Evolutionary conservation across 2,113 vertebrate genomes (phyloP).

Genomic region (Mixornis gularis): DNA sequence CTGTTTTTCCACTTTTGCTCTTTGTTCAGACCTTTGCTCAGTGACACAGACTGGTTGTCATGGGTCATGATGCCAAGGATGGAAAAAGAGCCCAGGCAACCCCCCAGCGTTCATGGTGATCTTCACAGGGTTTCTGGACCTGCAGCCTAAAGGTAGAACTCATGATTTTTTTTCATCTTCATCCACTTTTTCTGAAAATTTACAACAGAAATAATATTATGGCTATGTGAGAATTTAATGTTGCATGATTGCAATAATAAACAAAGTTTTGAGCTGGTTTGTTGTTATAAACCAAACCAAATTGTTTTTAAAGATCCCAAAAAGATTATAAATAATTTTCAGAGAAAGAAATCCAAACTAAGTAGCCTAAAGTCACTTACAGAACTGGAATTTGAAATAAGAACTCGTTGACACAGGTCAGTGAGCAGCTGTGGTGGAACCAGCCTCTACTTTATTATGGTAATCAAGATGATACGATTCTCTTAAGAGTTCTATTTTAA

Average conservation of each 20-base stretch:
- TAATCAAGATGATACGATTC: constrained; percentile 8
- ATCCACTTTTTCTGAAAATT: not conserved
- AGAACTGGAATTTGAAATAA: not conserved
- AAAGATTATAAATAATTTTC: not conserved
- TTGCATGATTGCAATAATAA: not conserved
- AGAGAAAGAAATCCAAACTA: not conserved
- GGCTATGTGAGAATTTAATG: not conserved
- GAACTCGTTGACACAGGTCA: not conserved
- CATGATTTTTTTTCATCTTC: not conserved
- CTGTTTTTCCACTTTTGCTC: not conserved
- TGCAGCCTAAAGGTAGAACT: not conserved
- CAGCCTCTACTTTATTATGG: not conserved
- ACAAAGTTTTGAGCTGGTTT: not conserved
- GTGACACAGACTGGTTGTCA: not conserved
- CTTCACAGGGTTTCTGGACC: not conserved
- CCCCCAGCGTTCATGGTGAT: not conserved
- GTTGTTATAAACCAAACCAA: not conserved
- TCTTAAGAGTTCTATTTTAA: constrained; percentile 14
- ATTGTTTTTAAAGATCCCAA: not conserved
- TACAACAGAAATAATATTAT: not conserved
- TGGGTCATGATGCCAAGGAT: not conserved
- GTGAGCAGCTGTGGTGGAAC: not conserved
- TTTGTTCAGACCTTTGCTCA: not conserved
- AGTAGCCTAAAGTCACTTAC: not conserved
- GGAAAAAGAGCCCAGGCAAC: not conserved